Evolutionary conservation across 2,888 invertebrate species (phyloP), one percentile per base, ranked within the genome.

Genomic region (Agonopterix alstromeriana): DNA sequence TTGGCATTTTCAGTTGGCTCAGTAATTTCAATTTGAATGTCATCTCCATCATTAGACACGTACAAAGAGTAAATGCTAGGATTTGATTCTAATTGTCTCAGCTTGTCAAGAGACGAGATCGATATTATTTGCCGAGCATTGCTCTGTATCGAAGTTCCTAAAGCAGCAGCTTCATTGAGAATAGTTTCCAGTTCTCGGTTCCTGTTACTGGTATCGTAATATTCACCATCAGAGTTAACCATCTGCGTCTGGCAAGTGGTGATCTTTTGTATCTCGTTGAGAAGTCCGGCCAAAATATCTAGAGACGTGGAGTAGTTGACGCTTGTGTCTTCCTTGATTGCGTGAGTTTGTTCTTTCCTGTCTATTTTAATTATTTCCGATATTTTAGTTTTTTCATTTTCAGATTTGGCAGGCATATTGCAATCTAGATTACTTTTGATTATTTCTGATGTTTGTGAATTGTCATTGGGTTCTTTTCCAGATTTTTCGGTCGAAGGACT

Each of bases 221-320:
- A 11, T 10, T 58, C 52, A 36, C 52, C 47, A 2, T 54, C 46
- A 10, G 38, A 47, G 44, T 56, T 60, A 3, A 67, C 58, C n/a
- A 71, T 60, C 44, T 73, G 64, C 5, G 72, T 67, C 50, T 80
- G 75, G 53, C 74, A 70, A 7, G 70, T 67, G 2, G 82, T 78
- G 49, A 87, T 85, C 48, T 81, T 85, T 57, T 81, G 76, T 53
- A 88, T 88, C 65, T 88, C 87, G 55, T 81, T 82, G 45, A 88
- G 64, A 43, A 88, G 67, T 10, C 77, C 77, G 3, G 82, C 79
- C 52, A 88, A 59, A 55, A 85, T 73, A 47, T 86, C 87, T 8
- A 88, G 68, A 3, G 86, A 86, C 11, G 77, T 72, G 3, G 78
- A 75, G 42, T 73, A 73, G 43, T 75, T 70, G 3, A 79, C 56